phyloP scores from a whole-genome alignment of 2,888 invertebrate genomes.

The Endomychus coccineus region DNA sequence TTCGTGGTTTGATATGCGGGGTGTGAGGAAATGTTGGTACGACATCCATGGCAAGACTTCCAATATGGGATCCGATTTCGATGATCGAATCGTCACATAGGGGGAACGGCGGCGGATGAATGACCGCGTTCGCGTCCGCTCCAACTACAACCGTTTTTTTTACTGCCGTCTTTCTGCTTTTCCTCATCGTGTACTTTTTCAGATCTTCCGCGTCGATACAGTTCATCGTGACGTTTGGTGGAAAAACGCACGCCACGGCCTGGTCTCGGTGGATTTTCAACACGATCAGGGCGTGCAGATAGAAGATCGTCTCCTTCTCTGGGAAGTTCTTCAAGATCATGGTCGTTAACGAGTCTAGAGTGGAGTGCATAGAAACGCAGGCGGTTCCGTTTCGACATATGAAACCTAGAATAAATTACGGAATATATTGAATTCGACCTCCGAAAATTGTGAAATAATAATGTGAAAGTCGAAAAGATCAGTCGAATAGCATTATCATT shows the following conservation, averaged over 20 bases:
- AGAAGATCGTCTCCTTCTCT: slow-evolving; percentile 46
- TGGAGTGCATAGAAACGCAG: slow-evolving; percentile 56
- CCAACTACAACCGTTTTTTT: slow-evolving; percentile 34
- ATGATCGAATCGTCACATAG: slow-evolving; percentile 16
- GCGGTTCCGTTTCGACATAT: slow-evolving; percentile 49
- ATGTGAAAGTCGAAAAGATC: too few species aligned
- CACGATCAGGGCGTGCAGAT: slow-evolving; percentile 55
- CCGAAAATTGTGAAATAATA: too few species aligned
- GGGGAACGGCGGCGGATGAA: slow-evolving; percentile 16
- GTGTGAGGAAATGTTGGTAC: slow-evolving; percentile 25
- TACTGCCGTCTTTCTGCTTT: slow-evolving; percentile 33
- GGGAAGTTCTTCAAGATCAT: slow-evolving; percentile 49
- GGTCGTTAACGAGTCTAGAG: slow-evolving; percentile 50
- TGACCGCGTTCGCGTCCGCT: slow-evolving; percentile 28
- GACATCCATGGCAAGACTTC: slow-evolving; percentile 33
- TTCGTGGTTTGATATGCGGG: slow-evolving; percentile 21
- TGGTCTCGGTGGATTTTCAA: slow-evolving; percentile 47
- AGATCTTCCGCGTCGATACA: slow-evolving; percentile 35
- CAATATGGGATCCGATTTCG: slow-evolving; percentile 37
- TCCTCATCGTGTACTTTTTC: slow-evolving; percentile 31
- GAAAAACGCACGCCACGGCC: slow-evolving; percentile 30
- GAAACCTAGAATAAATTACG: slow-evolving; percentile 24
- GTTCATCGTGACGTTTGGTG: slow-evolving; percentile 34
- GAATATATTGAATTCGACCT: too few species aligned
- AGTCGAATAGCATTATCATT: too few species aligned